Evolutionary conservation across 2,797 vertebrate species (phyloP).

Genomic region (Chromobotia macracanthus): DNA sequence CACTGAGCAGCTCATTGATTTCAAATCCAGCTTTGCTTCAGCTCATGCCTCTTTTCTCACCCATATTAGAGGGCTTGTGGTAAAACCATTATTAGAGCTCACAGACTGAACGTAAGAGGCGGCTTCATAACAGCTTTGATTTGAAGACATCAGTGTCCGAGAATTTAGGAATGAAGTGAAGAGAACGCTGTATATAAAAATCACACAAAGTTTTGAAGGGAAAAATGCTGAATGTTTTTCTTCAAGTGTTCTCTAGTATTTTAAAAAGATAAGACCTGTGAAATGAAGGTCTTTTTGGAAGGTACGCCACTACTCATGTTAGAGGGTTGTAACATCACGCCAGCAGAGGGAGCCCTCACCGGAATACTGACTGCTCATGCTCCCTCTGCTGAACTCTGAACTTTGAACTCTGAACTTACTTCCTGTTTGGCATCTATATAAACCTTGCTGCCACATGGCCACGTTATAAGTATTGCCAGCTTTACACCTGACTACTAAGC

Average conservation of each 20-base stretch:
- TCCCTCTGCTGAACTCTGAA: no score
- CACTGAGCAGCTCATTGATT: slow-evolving; percentile 42
- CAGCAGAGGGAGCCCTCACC: no score
- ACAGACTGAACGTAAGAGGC: slow-evolving; percentile 24
- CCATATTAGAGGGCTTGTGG: no score
- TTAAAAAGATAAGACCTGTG: background rate
- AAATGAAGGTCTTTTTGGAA: background rate
- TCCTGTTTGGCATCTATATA: no score
- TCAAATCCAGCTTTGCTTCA: slow-evolving; percentile 44
- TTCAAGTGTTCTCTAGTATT: background rate
- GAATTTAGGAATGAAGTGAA: slow-evolving; percentile 4
- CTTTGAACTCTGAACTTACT: no score
- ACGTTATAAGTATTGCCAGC: no score
- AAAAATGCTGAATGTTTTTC: background rate
- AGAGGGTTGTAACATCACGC: no score
- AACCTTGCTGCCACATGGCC: no score
- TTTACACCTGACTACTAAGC: no score
- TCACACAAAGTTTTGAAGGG: slow-evolving; percentile 1
- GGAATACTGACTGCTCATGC: no score
- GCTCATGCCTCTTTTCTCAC: no score
- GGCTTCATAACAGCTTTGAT: slow-evolving; percentile 24
- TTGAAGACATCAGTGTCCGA: slow-evolving; percentile 20
- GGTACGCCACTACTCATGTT: background rate
- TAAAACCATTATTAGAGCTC: slow-evolving; percentile 43
- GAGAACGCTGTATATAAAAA: slow-evolving; percentile 5